phyloP scores from a whole-genome alignment of 1,140 invertebrate species.

The Lordiphosa stackelbergi region DNA sequence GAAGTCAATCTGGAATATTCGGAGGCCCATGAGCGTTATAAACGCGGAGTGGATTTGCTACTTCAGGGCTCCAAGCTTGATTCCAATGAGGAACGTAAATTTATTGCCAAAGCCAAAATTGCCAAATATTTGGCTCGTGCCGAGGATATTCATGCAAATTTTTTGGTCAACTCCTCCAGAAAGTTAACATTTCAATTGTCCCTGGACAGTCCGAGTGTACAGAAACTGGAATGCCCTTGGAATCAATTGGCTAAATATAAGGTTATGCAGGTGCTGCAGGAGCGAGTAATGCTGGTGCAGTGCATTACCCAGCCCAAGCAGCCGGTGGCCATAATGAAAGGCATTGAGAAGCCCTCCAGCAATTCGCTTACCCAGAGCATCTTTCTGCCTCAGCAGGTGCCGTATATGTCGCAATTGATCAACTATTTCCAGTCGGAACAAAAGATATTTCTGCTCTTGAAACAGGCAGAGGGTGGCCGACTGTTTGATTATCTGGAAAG shows the following conservation, averaged over 20 bases:
- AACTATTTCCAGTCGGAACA: constrained; percentile 78
- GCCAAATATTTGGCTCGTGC: constrained; percentile 75
- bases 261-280: constrained; percentile 76
- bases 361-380: constrained; percentile 73
- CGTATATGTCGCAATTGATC: constrained; percentile 78
- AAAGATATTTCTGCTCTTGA: constrained; percentile 78
- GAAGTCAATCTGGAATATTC: constrained; percentile 77
- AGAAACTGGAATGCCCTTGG: constrained; percentile 63
- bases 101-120: constrained; percentile 75
- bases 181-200: constrained; percentile 66
- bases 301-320: constrained; percentile 76
- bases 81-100: constrained; percentile 63
- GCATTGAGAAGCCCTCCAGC: constrained; percentile 77
- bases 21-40: constrained; percentile 77
- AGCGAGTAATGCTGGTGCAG: constrained; percentile 78
- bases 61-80: constrained; percentile 75
- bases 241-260: constrained; percentile 78
- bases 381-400: constrained; percentile 78
- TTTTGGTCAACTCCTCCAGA: constrained; percentile 21
- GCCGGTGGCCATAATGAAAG: constrained; percentile 77
- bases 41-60: constrained; percentile 78
- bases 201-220: constrained; percentile 40
- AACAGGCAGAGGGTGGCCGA: constrained; percentile 76
- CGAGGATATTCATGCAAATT: constrained; percentile 77
- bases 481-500: constrained; percentile 76